Evolutionary conservation across 1,140 invertebrate genomes (phyloP).

Genomic region (Bathynomus jamesi): DNA sequence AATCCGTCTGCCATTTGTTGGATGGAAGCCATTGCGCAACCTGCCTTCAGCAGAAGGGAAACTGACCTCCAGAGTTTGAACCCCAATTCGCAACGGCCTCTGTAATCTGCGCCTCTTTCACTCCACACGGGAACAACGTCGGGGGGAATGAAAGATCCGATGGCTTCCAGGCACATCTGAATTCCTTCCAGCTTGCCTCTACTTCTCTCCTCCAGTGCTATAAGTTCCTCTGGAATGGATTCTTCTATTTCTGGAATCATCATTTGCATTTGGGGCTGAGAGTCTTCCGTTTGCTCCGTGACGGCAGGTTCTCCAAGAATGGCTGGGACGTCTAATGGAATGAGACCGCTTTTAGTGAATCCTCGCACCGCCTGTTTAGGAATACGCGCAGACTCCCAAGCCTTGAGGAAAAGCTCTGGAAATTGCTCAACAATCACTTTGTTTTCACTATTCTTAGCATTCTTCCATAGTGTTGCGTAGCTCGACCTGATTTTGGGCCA

Average conservation of each 20-base stretch:
- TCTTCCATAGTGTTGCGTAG: neutral
- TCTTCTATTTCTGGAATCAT: neutral
- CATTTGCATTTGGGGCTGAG: neutral
- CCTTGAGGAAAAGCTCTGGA: neutral
- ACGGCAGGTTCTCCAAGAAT: neutral
- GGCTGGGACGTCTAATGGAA: neutral
- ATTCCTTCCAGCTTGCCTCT: slow-evolving; percentile 10
- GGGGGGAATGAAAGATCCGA: slow-evolving; percentile 11
- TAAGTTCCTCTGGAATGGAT: neutral
- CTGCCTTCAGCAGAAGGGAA: slow-evolving; percentile 5
- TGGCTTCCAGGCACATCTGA: slow-evolving; percentile 6
- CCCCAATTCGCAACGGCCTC: slow-evolving; percentile 9
- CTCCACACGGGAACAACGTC: slow-evolving; percentile 15
- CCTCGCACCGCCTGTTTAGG: neutral
- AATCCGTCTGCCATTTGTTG: neutral
- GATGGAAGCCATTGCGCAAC: neutral
- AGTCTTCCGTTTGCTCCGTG: neutral
- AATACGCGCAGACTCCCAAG: neutral
- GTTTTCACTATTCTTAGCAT: neutral
- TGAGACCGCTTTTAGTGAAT: neutral
- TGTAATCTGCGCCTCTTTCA: slow-evolving; percentile 3
- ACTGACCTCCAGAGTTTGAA: slow-evolving; percentile 14
- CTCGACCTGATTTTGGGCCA: neutral
- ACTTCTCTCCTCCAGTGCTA: slow-evolving; percentile 3
- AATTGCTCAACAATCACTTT: neutral